Percentiles rank a stretch among this genome's conserved stretches.
Evolutionary conservation across 2,113 vertebrate species (phyloP).

Genomic region (Brachypodius melanocephalos): DNA sequence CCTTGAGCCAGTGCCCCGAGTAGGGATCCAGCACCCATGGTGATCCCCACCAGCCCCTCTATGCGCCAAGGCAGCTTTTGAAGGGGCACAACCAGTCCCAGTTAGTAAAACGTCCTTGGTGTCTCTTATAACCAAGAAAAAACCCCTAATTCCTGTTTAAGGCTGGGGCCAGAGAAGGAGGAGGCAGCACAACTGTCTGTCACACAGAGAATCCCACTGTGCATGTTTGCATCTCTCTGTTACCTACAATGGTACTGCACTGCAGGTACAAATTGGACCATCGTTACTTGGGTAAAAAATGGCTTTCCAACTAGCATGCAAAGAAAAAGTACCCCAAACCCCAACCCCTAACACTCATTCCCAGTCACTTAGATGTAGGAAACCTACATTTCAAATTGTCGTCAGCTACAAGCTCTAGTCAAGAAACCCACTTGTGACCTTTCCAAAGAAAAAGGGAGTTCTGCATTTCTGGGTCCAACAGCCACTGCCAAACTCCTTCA

Average conservation of each 20-base stretch:
- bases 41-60: too few relatives aligned
- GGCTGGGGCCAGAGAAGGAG: neutral
- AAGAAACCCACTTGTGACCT: slow-evolving; percentile 20
- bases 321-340: slow-evolving; percentile 50
- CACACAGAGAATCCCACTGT: neutral
- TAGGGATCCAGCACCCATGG: neutral
- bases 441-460: slow-evolving; percentile 16
- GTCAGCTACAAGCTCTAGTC: slow-evolving; percentile 15
- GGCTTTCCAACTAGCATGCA: slow-evolving; percentile 62
- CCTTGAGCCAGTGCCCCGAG: neutral
- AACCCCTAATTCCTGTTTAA: neutral
- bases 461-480: neutral
- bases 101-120: neutral
- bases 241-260: slow-evolving; percentile 38
- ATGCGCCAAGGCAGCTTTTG: neutral
- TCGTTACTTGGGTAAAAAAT: slow-evolving; percentile 27
- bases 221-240: slow-evolving; percentile 21
- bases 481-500: slow-evolving; percentile 4
- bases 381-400: neutral
- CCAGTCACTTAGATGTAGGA: slow-evolving; percentile 6
- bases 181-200: neutral
- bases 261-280: slow-evolving; percentile 49
- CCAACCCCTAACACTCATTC: slow-evolving; percentile 35
- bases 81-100: neutral
- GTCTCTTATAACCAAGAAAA: neutral